These are phyloP conservation scores for Agriotes lineatus DNA, from an alignment of 2,888 invertebrate species.

Conservation along the genomic window DNA sequence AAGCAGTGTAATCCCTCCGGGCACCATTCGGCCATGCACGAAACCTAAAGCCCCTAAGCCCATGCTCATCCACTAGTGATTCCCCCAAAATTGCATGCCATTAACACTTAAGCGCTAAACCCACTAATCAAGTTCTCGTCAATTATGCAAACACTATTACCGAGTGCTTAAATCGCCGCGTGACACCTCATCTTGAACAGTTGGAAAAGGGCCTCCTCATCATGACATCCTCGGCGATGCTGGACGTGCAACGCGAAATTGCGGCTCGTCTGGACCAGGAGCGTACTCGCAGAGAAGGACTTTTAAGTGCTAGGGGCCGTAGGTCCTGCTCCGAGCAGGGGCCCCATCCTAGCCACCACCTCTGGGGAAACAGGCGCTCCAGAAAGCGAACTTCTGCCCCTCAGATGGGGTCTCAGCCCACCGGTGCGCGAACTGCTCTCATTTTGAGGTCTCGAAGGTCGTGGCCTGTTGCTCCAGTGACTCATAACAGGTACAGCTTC, in stretches of 20 bases:
- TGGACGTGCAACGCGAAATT: constrained; percentile 63
- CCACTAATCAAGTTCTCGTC: background rate
- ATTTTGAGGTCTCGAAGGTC: constrained; percentile 78
- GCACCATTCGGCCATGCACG: too few relatives aligned
- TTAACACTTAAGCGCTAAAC: background rate
- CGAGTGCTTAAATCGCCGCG: background rate
- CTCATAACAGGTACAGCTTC: constrained; percentile 63
- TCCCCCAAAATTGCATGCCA: too few relatives aligned
- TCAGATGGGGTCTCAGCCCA: constrained; percentile 73
- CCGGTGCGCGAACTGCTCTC: constrained; percentile 71
- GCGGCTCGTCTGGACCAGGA: constrained; percentile 61
- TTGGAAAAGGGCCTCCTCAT: background rate
- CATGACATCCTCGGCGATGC: constrained; percentile 55
- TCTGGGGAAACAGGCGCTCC: constrained; percentile 76
- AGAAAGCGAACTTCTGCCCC: constrained; percentile 80
- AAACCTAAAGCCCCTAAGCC: too few relatives aligned
- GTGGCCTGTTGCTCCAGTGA: constrained; percentile 82
- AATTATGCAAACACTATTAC: background rate
- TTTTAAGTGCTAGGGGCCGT: constrained; percentile 69
- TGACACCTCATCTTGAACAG: background rate
- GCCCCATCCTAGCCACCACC: constrained; percentile 75
- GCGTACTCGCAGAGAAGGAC: constrained; percentile 66
- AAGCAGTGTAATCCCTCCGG: too few relatives aligned
- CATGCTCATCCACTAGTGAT: too few relatives aligned
- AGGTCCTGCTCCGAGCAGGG: constrained; percentile 77